phyloP scores from a whole-genome alignment of 2,888 invertebrate genomes.

The Thymelicus lineola region DNA sequence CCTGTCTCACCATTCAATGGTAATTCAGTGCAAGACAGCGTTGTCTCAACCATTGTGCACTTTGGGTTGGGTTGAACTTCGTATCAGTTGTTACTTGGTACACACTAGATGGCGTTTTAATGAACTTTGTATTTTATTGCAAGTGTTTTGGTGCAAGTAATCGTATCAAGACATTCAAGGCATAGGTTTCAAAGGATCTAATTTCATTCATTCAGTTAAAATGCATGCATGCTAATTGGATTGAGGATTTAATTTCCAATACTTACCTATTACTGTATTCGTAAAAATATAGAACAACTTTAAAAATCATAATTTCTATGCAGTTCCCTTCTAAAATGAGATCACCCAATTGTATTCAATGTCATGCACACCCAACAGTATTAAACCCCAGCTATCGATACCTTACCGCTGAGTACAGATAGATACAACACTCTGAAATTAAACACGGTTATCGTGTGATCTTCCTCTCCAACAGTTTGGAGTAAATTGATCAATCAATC shows the following conservation, averaged over 20 bases:
- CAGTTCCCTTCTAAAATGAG: too few species aligned
- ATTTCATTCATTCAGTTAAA: background rate
- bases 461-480: slow-evolving; percentile 30
- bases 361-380: too few species aligned
- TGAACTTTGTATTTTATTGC: background rate
- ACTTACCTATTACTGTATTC: too few species aligned
- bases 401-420: too few species aligned
- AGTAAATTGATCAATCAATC: slow-evolving; percentile 32
- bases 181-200: too few species aligned
- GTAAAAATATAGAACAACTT: too few species aligned
- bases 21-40: slow-evolving; percentile 16
- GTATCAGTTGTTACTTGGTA: slow-evolving; percentile 1
- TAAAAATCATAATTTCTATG: too few species aligned
- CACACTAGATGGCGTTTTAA: slow-evolving; percentile 23
- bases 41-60: slow-evolving; percentile 26
- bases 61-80: slow-evolving; percentile 22
- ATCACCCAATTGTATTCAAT: too few species aligned
- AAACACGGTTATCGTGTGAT: slow-evolving; percentile 14
- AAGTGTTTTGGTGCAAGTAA: too few species aligned
- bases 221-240: background rate
- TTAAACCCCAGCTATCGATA: too few species aligned
- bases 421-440: background rate
- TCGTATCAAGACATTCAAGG: too few species aligned
- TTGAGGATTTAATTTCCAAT: too few species aligned
- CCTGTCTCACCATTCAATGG: slow-evolving; percentile 22